Evolutionary conservation across 2,797 vertebrate species (phyloP).

Genomic region (Tachyglossus aculeatus): DNA sequence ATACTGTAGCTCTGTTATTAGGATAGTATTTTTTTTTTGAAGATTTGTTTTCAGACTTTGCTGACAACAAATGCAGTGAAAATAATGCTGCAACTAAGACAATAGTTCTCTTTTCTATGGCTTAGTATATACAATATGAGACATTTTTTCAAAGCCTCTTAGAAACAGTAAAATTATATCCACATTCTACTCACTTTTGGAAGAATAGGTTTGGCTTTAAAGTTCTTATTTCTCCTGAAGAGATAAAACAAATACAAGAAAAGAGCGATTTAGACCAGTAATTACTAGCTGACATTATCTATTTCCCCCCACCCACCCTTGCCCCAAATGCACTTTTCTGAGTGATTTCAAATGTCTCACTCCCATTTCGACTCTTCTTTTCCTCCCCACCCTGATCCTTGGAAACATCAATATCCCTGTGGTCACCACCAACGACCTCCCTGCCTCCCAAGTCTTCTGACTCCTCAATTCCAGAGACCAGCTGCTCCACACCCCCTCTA

Average conservation of each 20-base stretch:
- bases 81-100: no score
- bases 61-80: no score
- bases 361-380: no score
- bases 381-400: background rate
- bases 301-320: background rate
- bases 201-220: conserved; percentile 88
- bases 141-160: no score
- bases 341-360: background rate
- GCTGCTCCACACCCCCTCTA: no score
- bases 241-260: conserved; percentile 46
- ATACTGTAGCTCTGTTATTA: no score
- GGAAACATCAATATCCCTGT: background rate
- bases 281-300: accelerated
- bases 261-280: background rate
- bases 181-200: conserved; percentile 86
- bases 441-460: no score
- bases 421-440: background rate
- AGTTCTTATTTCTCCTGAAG: conserved; percentile 92
- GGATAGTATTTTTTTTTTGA: no score
- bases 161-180: background rate
- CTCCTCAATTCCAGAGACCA: no score
- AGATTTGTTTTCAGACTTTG: no score
- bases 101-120: no score
- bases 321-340: background rate
- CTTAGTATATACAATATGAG: no score